These are phyloP conservation scores for Tribolium freemani DNA, from an alignment of 2,888 invertebrate species.

Conservation along the genomic window DNA sequence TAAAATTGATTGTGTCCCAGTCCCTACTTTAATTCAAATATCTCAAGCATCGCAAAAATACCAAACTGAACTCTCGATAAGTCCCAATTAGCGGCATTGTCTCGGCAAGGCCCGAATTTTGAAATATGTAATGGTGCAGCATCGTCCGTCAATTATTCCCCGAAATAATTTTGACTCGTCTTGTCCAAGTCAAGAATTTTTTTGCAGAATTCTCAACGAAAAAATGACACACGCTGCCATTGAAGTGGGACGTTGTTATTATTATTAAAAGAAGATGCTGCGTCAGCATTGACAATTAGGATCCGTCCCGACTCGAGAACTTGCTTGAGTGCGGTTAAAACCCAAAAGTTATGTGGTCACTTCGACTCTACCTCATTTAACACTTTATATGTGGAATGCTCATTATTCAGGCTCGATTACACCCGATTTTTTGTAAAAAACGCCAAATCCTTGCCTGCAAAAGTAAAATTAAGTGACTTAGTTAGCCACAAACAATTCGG, in stretches of 20 bases:
- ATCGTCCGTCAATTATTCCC: slow-evolving; percentile 2
- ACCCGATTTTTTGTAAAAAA: background rate
- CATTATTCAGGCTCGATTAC: slow-evolving; percentile 25
- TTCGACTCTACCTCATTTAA: slow-evolving; percentile 34
- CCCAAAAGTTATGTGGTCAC: slow-evolving; percentile 34
- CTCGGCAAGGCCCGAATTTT: slow-evolving; percentile 19
- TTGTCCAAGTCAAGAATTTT: slow-evolving; percentile 15
- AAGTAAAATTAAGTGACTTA: no score
- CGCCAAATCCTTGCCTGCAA: background rate
- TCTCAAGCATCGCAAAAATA: background rate
- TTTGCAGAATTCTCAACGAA: slow-evolving; percentile 34
- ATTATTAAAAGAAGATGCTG: slow-evolving; percentile 46
- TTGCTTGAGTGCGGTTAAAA: slow-evolving; percentile 36
- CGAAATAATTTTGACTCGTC: slow-evolving; percentile 19
- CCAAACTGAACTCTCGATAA: background rate
- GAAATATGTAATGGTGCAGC: slow-evolving; percentile 25
- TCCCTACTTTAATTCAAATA: background rate
- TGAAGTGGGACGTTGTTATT: slow-evolving; percentile 27
- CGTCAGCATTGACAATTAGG: slow-evolving; percentile 51
- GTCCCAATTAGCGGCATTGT: slow-evolving; percentile 34
- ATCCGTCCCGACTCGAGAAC: slow-evolving; percentile 43
- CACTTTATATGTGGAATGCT: slow-evolving; percentile 26
- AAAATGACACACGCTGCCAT: slow-evolving; percentile 36
- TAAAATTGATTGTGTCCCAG: no score
- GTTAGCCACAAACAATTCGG: background rate